Evolutionary conservation across 2,888 invertebrate species (phyloP).

Genomic region (Nasonia oneida): DNA sequence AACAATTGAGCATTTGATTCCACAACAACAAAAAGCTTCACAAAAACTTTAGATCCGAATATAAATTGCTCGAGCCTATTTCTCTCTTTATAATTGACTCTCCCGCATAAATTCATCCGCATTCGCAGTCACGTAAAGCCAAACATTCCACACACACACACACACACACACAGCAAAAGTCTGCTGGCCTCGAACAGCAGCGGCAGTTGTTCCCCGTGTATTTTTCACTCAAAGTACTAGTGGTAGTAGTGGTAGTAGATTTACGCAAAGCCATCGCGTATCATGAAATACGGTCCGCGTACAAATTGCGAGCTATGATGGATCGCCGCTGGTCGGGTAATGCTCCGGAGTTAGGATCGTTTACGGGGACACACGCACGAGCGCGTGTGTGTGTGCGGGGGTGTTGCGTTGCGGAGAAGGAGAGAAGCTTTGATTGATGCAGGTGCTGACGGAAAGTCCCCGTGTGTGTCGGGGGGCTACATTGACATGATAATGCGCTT

Average conservation of each 20-base stretch:
- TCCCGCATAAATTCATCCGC: not conserved
- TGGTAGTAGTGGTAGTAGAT: not conserved
- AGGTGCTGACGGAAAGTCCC: not conserved
- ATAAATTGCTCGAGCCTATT: not conserved
- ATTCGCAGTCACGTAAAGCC: not conserved
- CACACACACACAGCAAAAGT: not conserved
- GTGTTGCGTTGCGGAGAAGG: not conserved
- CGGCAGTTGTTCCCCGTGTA: not conserved
- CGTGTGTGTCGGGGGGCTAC: not conserved
- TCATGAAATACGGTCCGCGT: slow-evolving; percentile 49
- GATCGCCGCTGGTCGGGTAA: slow-evolving; percentile 14
- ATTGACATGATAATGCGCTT: slow-evolving; percentile 5
- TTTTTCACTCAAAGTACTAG: not conserved
- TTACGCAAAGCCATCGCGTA: not conserved
- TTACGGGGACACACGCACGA: slow-evolving; percentile 3
- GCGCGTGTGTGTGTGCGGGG: not conserved
- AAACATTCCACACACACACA: not conserved
- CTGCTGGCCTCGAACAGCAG: not conserved
- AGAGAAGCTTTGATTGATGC: slow-evolving; percentile 30
- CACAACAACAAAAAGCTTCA: too few species aligned
- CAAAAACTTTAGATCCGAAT: not conserved
- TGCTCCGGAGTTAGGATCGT: slow-evolving; percentile 25
- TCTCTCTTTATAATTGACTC: not conserved
- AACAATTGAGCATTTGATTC: too few species aligned
- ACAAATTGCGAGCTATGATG: slow-evolving; percentile 39